These are phyloP conservation scores for Notodonta dromedarius DNA, from an alignment of 2,888 invertebrate species.

Conservation along the genomic window DNA sequence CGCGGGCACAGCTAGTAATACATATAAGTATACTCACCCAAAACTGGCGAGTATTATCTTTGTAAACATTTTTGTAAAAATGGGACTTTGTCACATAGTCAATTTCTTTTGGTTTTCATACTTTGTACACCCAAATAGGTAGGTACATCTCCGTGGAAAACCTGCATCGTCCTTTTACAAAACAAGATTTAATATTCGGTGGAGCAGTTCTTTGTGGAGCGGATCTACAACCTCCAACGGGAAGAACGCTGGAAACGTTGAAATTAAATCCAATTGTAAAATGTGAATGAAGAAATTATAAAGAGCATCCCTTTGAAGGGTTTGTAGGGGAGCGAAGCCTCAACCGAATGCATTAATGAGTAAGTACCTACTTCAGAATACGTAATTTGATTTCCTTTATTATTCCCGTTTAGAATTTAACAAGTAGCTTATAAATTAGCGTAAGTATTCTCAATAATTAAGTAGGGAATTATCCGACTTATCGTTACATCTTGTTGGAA, in stretches of 20 bases:
- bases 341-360: background rate
- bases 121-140: no score
- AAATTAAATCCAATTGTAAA: constrained; percentile 1
- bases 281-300: background rate
- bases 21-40: no score
- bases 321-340: background rate
- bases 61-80: no score
- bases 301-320: constrained; percentile 1
- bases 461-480: no score
- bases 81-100: no score
- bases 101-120: no score
- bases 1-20: no score
- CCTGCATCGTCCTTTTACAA: no score
- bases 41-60: no score
- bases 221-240: background rate
- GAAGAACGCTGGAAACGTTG: background rate
- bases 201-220: background rate
- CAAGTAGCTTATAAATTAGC: background rate
- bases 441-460: no score
- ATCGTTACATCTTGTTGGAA: no score
- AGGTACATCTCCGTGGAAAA: no score
- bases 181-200: background rate
- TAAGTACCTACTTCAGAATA: background rate
- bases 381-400: background rate
- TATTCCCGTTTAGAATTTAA: background rate